phyloP scores from a whole-genome alignment of 2,797 vertebrate species.

The Macropodus opercularis region DNA sequence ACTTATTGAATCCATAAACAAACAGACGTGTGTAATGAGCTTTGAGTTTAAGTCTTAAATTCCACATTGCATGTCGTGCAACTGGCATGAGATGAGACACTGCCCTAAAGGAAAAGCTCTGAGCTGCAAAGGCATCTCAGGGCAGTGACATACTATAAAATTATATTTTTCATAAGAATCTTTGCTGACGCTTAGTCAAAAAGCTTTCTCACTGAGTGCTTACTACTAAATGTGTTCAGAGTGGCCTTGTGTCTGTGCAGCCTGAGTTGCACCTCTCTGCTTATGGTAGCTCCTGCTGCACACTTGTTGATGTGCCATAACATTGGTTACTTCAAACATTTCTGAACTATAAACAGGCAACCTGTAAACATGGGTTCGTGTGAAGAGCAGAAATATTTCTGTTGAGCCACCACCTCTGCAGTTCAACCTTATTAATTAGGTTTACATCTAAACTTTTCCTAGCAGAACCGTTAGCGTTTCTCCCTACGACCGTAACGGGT shows the following conservation, averaged over 20 bases:
- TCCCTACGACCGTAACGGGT: background rate
- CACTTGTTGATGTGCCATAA: background rate
- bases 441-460: slow-evolving; percentile 14
- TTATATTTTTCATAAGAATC: background rate
- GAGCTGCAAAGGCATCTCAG: too few species aligned
- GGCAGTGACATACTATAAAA: too few species aligned
- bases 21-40: background rate
- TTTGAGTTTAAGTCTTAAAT: background rate
- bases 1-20: background rate
- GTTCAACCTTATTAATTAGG: background rate
- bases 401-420: background rate
- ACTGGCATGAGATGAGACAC: background rate
- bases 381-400: background rate
- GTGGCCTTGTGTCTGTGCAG: background rate
- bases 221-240: background rate
- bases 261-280: background rate
- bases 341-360: background rate
- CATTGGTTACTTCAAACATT: background rate
- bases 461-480: background rate
- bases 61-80: background rate
- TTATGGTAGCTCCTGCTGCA: background rate
- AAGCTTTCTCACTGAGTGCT: background rate
- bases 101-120: background rate
- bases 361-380: background rate
- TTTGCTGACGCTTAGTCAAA: background rate